Conservation (phyloP, 2,113 vertebrate species). For the Smithornis capensis region DNA sequence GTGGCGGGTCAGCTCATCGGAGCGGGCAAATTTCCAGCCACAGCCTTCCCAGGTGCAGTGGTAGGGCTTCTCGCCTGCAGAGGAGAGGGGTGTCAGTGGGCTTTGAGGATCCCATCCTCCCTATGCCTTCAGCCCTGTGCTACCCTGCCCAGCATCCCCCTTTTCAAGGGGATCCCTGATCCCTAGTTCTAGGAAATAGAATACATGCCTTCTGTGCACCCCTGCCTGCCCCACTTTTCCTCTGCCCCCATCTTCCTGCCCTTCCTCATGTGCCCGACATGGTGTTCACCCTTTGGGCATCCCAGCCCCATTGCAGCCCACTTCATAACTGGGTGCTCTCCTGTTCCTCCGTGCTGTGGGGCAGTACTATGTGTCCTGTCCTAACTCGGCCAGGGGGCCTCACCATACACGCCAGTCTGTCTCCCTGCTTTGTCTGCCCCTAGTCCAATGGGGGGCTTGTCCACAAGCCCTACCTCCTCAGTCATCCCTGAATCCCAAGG, state of each 20-base stretch:
- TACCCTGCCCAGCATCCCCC: neutral
- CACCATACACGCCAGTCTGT: no score
- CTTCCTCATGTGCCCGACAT: neutral
- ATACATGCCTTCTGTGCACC: accelerated
- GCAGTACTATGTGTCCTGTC: neutral
- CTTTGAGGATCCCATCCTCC: neutral
- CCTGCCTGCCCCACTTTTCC: neutral
- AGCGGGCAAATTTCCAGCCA: slow-evolving; percentile 95
- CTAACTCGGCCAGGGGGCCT: neutral
- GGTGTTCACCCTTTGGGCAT: neutral
- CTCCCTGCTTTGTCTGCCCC: neutral
- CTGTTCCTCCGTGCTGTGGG: no score
- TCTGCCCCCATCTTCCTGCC: neutral
- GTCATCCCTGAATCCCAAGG: neutral
- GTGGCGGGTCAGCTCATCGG: slow-evolving; percentile 91
- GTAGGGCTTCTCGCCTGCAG: slow-evolving; percentile 94
- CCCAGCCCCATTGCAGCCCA: neutral
- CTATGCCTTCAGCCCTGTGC: neutral
- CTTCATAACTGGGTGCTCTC: neutral
- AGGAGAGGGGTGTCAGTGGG: neutral
- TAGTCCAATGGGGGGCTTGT: neutral
- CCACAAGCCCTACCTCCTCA: neutral
- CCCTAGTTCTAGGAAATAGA: neutral
- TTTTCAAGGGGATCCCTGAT: neutral
- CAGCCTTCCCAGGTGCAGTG: slow-evolving; percentile 97